Percentiles rank a stretch among this genome's conserved stretches.
Conservation (phyloP, 2,113 vertebrate species). For the Rana temporaria region DNA sequence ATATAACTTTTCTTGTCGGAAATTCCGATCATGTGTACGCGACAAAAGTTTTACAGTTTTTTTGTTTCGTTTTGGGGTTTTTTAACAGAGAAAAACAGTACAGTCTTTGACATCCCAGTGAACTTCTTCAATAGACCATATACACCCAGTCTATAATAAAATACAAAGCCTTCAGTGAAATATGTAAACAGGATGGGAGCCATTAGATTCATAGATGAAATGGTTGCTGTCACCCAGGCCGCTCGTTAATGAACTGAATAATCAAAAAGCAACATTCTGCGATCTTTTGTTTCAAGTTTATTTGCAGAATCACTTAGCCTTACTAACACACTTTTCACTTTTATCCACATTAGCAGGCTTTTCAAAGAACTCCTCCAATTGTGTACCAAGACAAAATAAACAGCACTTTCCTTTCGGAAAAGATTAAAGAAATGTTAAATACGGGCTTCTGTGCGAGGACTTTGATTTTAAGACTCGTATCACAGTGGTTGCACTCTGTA, state of each 20-base stretch:
- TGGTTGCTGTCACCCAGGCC: constrained; percentile 21
- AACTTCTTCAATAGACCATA: not conserved
- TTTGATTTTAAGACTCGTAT: constrained; percentile 8
- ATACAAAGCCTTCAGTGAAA: not conserved
- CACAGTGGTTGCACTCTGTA: not conserved
- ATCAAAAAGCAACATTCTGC: constrained; percentile 2
- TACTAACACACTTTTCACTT: constrained; percentile 4
- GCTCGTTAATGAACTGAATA: constrained; percentile 35
- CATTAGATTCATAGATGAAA: not conserved
- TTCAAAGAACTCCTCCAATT: constrained; percentile 29
- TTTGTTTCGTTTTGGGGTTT: too few species aligned
- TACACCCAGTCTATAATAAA: too few species aligned
- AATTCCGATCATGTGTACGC: too few species aligned
- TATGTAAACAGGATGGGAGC: not conserved
- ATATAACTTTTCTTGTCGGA: too few species aligned
- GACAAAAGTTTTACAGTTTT: too few species aligned
- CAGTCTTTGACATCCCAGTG: not conserved
- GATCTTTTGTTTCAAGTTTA: constrained; percentile 22
- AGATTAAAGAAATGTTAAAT: constrained; percentile 30
- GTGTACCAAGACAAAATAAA: constrained; percentile 19
- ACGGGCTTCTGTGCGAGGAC: not conserved
- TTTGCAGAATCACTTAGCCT: constrained; percentile 38
- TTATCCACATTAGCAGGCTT: constrained; percentile 17
- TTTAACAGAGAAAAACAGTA: too few species aligned
- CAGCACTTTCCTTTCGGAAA: constrained; percentile 41